Conservation (phyloP, 2,113 vertebrate genomes). For the Falcunculus frontatus region DNA sequence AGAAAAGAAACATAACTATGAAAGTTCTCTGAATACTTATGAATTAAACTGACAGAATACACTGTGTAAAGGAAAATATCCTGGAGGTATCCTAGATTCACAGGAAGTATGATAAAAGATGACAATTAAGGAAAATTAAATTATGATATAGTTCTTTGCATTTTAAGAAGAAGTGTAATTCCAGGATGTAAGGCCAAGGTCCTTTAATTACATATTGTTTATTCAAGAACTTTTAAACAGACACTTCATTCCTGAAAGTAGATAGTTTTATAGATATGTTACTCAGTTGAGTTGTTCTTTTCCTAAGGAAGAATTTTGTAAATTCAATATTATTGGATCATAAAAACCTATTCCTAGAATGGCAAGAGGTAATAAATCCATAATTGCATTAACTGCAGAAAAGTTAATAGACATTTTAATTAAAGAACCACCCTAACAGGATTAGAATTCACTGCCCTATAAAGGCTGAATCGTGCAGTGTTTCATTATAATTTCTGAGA, state of each 20-base stretch:
- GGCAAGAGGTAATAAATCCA: constrained; percentile 32
- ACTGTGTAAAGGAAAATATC: background rate
- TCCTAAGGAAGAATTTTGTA: constrained; percentile 9
- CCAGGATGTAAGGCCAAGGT: background rate
- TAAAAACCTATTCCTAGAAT: background rate
- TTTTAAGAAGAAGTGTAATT: background rate
- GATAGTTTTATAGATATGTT: background rate
- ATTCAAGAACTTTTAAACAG: background rate
- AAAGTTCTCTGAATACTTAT: background rate
- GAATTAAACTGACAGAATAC: background rate
- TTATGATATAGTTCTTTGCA: background rate
- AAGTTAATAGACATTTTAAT: constrained; percentile 57
- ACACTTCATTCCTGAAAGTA: background rate
- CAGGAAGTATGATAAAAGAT: background rate
- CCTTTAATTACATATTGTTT: background rate
- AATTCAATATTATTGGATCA: constrained; percentile 39
- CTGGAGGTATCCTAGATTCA: background rate
- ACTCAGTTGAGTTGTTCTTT: background rate
- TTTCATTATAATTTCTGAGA: constrained; percentile 42
- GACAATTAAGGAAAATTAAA: background rate
- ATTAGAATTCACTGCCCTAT: constrained; percentile 37
- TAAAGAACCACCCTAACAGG: constrained; percentile 47
- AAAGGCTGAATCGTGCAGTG: background rate
- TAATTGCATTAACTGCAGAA: constrained; percentile 45
- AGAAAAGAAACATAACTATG: background rate